These are phyloP conservation scores for Bradypodion ventrale DNA, from an alignment of 2,797 vertebrate genomes.

Conservation along the genomic window DNA sequence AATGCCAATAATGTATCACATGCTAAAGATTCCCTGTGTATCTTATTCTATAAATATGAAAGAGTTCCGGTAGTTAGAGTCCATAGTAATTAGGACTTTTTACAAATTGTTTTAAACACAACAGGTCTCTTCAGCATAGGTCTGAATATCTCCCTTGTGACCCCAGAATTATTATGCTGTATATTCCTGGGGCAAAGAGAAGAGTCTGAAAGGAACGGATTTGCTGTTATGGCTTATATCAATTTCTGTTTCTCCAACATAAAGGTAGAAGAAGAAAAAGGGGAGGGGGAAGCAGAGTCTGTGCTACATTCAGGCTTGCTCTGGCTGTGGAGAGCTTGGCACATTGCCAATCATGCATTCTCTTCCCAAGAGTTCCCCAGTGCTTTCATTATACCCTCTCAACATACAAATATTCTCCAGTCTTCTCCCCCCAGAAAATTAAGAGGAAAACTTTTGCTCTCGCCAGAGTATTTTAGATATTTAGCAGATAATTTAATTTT, in stretches of 20 bases:
- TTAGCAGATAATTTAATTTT: constrained; percentile 70
- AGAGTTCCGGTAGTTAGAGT: too few relatives aligned
- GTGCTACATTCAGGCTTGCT: constrained; percentile 35
- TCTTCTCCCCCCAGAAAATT: constrained; percentile 55
- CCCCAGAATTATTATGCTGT: background rate
- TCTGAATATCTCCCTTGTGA: background rate
- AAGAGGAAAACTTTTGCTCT: constrained; percentile 48
- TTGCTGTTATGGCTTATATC: constrained; percentile 41
- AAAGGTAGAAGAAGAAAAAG: constrained; percentile 21
- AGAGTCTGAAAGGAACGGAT: background rate
- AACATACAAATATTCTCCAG: constrained; percentile 45
- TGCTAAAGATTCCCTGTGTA: too few relatives aligned
- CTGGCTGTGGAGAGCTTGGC: constrained; percentile 40
- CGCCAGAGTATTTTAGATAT: constrained; percentile 61
- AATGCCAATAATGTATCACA: too few relatives aligned
- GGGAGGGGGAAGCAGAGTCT: constrained; percentile 17
- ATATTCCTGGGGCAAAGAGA: background rate
- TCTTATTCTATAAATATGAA: too few relatives aligned
- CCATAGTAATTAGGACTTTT: background rate
- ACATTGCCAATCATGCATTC: constrained; percentile 16
- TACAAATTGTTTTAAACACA: background rate
- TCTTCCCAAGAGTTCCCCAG: constrained; percentile 15
- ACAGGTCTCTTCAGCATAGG: background rate
- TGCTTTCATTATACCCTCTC: constrained; percentile 35
- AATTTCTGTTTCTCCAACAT: constrained; percentile 9